These are phyloP conservation scores for Baryphthengus martii DNA, from an alignment of 2,113 vertebrate genomes.

Conservation along the genomic window DNA sequence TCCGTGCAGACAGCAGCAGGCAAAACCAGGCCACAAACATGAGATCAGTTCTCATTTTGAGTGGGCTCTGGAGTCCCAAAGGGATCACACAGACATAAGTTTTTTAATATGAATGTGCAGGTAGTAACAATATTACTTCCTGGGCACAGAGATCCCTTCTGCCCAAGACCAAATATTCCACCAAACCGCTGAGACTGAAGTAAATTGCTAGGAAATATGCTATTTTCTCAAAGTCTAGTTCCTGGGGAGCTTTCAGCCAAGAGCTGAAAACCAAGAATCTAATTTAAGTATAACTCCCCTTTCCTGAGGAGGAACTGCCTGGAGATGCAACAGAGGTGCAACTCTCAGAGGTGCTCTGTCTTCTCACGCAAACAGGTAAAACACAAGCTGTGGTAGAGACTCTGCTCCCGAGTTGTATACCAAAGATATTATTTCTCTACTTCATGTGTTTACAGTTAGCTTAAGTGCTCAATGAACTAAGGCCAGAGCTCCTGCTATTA, in stretches of 20 bases:
- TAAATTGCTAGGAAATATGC: neutral
- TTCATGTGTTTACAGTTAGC: neutral
- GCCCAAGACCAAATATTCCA: slow-evolving; percentile 24
- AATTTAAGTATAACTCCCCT: neutral
- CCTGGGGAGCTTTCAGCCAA: neutral
- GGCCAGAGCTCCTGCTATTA: neutral
- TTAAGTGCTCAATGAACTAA: neutral
- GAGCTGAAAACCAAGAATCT: neutral
- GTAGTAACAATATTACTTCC: slow-evolving; percentile 23
- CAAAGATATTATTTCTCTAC: neutral
- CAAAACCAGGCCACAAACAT: neutral
- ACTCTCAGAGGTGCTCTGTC: neutral
- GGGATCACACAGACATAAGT: neutral
- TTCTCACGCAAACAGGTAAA: neutral
- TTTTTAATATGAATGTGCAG: slow-evolving; percentile 25
- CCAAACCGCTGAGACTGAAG: neutral
- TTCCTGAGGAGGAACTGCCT: neutral
- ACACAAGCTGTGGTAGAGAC: neutral
- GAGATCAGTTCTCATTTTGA: neutral
- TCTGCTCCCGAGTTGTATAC: neutral
- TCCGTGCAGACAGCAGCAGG: neutral
- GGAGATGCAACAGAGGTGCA: neutral
- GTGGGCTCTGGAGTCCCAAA: neutral
- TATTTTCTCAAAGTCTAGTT: neutral
- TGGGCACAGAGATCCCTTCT: neutral